These are phyloP conservation scores for Brachyistius frenatus DNA, from an alignment of 2,113 vertebrate species.

Conservation along the genomic window DNA sequence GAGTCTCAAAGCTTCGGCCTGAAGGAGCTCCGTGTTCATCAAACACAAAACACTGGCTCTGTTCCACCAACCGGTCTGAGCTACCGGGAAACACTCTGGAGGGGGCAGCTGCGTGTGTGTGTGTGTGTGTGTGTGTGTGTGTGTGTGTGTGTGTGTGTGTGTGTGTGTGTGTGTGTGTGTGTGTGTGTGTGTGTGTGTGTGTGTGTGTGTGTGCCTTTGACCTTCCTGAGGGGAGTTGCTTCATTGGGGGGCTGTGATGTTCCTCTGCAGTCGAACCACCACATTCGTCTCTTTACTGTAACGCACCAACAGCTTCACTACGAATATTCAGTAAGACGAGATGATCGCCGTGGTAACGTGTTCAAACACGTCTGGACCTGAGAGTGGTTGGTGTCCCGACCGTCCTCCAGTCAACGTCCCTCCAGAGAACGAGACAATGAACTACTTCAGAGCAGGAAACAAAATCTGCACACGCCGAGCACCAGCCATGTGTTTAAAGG, in stretches of 20 bases:
- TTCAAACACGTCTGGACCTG: too few relatives aligned
- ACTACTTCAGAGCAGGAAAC: too few relatives aligned
- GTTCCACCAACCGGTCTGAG: slow-evolving; percentile 49
- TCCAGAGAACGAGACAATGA: too few relatives aligned
- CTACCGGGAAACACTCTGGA: slow-evolving; percentile 54
- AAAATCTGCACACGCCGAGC: too few relatives aligned
- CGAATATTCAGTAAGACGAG: not conserved
- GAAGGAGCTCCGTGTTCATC: slow-evolving; percentile 6
- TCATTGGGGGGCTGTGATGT: slow-evolving; percentile 41
- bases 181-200: slow-evolving; percentile 25
- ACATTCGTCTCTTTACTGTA: not conserved
- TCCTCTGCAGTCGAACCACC: slow-evolving; percentile 37
- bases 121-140: slow-evolving; percentile 24
- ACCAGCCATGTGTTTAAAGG: too few relatives aligned
- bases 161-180: slow-evolving; percentile 15
- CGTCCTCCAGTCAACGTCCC: too few relatives aligned
- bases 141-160: slow-evolving; percentile 28
- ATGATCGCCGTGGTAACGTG: too few relatives aligned
- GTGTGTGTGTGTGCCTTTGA: slow-evolving; percentile 75
- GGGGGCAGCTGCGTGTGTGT: slow-evolving; percentile 40
- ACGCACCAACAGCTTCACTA: not conserved
- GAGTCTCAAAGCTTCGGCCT: slow-evolving; percentile 10
- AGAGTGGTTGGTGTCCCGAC: too few relatives aligned
- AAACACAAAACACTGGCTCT: slow-evolving; percentile 57
- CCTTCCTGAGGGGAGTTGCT: slow-evolving; percentile 78